Evolutionary conservation across 2,797 vertebrate genomes (phyloP).

Genomic region (Tinamus major): DNA sequence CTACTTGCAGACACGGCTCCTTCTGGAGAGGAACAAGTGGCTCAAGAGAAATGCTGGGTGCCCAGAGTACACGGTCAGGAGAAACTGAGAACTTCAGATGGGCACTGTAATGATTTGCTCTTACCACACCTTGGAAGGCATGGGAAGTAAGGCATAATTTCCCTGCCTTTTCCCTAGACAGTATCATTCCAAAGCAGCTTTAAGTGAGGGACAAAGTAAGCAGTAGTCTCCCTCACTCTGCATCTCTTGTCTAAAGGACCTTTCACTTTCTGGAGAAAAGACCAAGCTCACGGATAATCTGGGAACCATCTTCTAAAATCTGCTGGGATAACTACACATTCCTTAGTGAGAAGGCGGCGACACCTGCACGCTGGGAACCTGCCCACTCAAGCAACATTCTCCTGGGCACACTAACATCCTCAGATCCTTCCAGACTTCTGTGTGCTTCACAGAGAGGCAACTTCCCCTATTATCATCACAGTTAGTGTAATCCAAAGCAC

Average conservation of each 20-base stretch:
- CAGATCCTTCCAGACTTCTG: not conserved
- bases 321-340: not conserved
- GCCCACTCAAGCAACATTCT: not conserved
- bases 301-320: no score
- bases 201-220: not conserved
- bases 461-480: fast-evolving
- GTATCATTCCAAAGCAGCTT: not conserved
- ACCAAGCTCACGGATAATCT: no score
- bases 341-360: not conserved
- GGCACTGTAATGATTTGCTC: not conserved
- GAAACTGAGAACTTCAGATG: not conserved
- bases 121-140: not conserved
- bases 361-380: not conserved
- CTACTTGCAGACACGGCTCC: not conserved
- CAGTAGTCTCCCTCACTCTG: not conserved
- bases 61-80: not conserved
- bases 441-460: not conserved
- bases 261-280: not conserved
- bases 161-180: not conserved
- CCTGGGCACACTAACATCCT: not conserved
- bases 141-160: not conserved
- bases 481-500: not conserved
- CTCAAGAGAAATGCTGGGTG: not conserved
- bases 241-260: not conserved
- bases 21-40: not conserved